phyloP scores from a whole-genome alignment of 2,113 vertebrate genomes.

The Ancistrus triradiatus region DNA sequence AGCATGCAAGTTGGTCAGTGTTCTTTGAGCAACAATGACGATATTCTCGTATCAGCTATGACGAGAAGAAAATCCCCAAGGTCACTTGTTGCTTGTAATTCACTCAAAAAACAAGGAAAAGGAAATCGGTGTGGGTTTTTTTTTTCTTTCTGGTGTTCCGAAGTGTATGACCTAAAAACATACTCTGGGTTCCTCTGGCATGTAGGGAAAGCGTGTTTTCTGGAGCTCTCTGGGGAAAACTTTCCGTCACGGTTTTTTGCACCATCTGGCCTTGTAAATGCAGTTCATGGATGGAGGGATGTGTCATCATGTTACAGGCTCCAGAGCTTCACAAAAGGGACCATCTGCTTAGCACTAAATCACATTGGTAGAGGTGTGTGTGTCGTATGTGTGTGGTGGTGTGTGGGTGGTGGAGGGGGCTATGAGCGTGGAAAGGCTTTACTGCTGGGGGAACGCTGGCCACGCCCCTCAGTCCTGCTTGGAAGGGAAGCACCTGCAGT shows the following conservation, averaged over 20 bases:
- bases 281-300: constrained; percentile 25
- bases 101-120: no score
- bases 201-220: background rate
- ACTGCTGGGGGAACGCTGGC: constrained; percentile 58
- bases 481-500: constrained; percentile 45
- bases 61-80: no score
- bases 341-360: constrained; percentile 52
- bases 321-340: constrained; percentile 44
- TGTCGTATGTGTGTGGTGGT: constrained; percentile 28
- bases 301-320: constrained; percentile 42
- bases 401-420: no score
- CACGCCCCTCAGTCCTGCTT: constrained; percentile 44
- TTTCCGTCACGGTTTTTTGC: constrained; percentile 41
- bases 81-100: no score
- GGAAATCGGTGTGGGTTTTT: no score
- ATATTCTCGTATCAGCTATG: no score
- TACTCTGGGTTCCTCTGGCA: no score
- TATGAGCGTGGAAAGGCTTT: no score
- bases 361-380: constrained; percentile 44
- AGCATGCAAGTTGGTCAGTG: no score
- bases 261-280: constrained; percentile 47
- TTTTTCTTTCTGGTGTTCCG: no score
- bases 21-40: no score
- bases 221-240: constrained; percentile 33
- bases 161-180: no score